Evolutionary conservation across 2,113 vertebrate species (phyloP).

Genomic region (Oncorhynchus tshawytscha): DNA sequence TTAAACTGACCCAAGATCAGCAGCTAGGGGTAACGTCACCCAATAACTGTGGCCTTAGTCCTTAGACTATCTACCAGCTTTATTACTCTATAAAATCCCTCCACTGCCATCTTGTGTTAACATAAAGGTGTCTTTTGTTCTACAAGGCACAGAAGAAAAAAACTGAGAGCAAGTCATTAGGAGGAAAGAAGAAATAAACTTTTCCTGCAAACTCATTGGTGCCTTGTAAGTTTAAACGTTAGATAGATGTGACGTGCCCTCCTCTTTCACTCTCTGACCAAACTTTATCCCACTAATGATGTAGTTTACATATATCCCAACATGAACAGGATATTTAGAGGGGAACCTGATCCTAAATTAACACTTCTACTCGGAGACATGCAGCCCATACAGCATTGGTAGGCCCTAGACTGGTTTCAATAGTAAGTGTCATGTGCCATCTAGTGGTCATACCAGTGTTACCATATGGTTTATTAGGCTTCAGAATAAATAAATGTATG

Average conservation of each 20-base stretch:
- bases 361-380: too few species aligned
- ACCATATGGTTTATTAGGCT: background rate
- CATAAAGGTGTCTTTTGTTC: constrained; percentile 77
- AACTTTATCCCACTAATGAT: background rate
- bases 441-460: background rate
- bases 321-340: too few species aligned
- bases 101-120: constrained; percentile 50
- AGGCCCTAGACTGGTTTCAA: too few species aligned
- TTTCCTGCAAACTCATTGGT: constrained; percentile 46
- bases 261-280: constrained; percentile 1
- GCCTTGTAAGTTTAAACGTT: constrained; percentile 52
- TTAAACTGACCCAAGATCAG: too few species aligned
- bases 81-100: background rate
- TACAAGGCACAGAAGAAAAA: constrained; percentile 80
- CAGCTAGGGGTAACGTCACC: too few species aligned
- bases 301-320: too few species aligned
- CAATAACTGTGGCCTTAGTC: background rate
- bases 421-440: too few species aligned
- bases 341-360: too few species aligned
- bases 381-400: too few species aligned
- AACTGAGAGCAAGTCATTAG: constrained; percentile 79
- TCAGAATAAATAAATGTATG: too few species aligned
- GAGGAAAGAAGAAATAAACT: constrained; percentile 77
- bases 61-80: background rate
- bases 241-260: background rate